phyloP scores from a whole-genome alignment of 2,888 invertebrate genomes.

The Acanthosepion esculentum region DNA sequence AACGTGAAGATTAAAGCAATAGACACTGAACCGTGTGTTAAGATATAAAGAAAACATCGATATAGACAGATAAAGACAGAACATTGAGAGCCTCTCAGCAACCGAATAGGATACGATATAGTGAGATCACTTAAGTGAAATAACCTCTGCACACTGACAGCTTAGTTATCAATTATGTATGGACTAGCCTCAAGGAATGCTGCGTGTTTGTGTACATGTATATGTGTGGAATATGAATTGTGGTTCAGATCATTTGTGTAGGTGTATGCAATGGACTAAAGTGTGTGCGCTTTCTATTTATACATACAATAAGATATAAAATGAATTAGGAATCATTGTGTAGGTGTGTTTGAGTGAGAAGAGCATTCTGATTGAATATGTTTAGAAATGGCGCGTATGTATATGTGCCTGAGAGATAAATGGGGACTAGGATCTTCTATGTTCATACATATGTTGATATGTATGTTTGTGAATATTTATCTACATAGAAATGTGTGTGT shows the following conservation, averaged over 20 bases:
- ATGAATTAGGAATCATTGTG: not conserved
- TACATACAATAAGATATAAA: not conserved
- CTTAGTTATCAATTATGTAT: conserved; percentile 21
- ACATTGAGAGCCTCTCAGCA: not conserved
- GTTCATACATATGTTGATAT: not conserved
- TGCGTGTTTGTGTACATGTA: not conserved
- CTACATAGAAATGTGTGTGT: no score
- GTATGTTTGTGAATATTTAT: no score
- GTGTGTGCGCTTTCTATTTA: not conserved
- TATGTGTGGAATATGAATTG: not conserved
- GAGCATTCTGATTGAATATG: not conserved
- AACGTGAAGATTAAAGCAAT: no score
- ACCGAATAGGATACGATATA: not conserved
- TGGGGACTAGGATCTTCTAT: not conserved
- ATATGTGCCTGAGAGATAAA: not conserved
- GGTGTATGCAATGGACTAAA: not conserved
- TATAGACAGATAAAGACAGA: not conserved
- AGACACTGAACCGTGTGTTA: not conserved
- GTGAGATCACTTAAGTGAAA: not conserved
- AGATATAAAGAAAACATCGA: not conserved
- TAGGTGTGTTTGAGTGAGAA: not conserved
- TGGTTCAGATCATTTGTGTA: not conserved
- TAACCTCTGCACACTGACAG: not conserved
- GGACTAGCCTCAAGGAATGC: not conserved
- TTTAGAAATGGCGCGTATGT: not conserved